phyloP scores from a whole-genome alignment of 2,797 vertebrate genomes.

The Anas capensis region DNA sequence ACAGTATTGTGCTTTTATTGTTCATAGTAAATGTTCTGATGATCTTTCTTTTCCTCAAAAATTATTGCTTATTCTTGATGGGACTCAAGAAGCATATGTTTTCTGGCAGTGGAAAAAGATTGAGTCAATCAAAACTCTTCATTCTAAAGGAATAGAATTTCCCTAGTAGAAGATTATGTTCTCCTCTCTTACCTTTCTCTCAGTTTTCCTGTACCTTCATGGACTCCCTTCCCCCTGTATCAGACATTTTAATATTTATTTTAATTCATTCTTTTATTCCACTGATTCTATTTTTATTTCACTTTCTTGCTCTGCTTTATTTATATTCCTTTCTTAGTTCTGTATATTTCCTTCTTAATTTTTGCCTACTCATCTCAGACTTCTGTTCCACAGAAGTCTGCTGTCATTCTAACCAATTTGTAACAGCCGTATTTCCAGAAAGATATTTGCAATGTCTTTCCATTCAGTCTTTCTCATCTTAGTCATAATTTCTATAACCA shows the following conservation, averaged over 20 bases:
- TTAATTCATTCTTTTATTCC: not conserved
- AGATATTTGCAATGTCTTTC: not conserved
- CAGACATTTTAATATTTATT: not conserved
- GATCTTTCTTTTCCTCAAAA: constrained; percentile 16
- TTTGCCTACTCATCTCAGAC: not conserved
- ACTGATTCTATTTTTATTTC: not conserved
- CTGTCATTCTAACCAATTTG: not conserved
- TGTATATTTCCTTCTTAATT: not conserved
- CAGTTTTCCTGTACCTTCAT: not conserved
- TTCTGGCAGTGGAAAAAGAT: constrained; percentile 5
- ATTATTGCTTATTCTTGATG: constrained; percentile 11
- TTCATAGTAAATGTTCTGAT: not conserved
- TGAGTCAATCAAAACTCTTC: constrained; percentile 49
- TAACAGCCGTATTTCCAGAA: not conserved
- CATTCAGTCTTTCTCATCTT: not conserved
- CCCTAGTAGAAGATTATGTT: constrained; percentile 4
- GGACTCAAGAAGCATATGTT: constrained; percentile 1
- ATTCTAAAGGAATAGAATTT: constrained; percentile 43
- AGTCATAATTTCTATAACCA: not conserved
- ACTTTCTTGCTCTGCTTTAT: not conserved
- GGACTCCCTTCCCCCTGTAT: not conserved
- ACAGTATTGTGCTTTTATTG: not conserved
- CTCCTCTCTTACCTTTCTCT: not conserved
- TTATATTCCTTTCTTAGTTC: not conserved
- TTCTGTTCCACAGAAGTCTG: not conserved